phyloP scores from a whole-genome alignment of 2,888 invertebrate genomes.

The Melanostoma scalare region DNA sequence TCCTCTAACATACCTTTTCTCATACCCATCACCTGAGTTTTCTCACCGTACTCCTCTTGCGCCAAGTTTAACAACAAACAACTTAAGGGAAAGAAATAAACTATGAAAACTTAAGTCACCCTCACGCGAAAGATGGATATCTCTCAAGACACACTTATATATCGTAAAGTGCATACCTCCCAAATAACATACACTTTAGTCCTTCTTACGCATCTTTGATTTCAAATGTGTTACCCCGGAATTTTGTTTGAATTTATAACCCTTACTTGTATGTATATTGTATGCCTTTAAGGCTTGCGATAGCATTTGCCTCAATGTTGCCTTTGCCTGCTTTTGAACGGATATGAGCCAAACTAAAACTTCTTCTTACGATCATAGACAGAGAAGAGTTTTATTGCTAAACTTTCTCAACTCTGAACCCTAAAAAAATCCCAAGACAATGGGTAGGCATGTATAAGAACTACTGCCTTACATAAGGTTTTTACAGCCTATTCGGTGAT shows the following conservation, averaged over 20 bases:
- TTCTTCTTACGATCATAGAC: conserved; percentile 66
- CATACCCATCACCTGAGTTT: conserved; percentile 7
- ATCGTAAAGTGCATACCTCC: conserved; percentile 45
- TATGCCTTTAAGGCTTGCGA: background rate
- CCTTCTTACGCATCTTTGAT: conserved; percentile 67
- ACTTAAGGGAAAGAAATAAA: conserved; percentile 60
- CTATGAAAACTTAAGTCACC: conserved; percentile 56
- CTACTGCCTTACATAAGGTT: conserved; percentile 37
- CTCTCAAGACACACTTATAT: conserved; percentile 25
- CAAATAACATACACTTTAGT: conserved; percentile 44
- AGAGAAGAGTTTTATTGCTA: conserved; percentile 68
- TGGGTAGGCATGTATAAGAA: conserved; percentile 17
- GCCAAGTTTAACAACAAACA: conserved; percentile 24
- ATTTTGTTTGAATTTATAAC: conserved; percentile 69
- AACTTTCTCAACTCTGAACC: conserved; percentile 57
- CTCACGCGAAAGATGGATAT: conserved; percentile 30
- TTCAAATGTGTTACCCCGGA: conserved; percentile 62
- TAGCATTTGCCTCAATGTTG: conserved; percentile 55
- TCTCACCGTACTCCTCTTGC: background rate
- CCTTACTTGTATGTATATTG: conserved; percentile 38
- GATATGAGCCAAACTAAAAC: conserved; percentile 63
- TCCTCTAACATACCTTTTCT: conserved; percentile 14
- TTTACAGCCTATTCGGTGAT: conserved; percentile 60
- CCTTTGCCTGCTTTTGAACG: conserved; percentile 34
- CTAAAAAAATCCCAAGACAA: conserved; percentile 11